A percentile compares a stretch with the other conserved stretches of the same genome.
phyloP scores from a whole-genome alignment of 2,797 vertebrate genomes.

The Gymnodraco acuticeps region DNA sequence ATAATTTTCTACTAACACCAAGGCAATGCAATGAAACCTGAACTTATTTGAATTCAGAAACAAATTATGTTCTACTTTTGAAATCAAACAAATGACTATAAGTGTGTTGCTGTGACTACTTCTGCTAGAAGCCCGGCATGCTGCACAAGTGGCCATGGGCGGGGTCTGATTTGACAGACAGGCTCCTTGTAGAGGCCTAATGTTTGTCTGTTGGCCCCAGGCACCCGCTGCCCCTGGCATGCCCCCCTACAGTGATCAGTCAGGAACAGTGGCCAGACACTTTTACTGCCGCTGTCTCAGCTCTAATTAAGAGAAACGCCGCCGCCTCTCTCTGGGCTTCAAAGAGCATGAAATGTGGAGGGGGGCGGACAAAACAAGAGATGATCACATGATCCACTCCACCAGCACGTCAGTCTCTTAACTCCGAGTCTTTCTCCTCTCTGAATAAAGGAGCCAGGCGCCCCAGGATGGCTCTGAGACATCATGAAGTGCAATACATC shows the following conservation, averaged over 20 bases:
- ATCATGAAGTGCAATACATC: conserved; percentile 36
- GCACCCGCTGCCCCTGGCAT: conserved; percentile 63
- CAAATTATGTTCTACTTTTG: neutral
- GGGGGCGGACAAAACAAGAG: conserved; percentile 11
- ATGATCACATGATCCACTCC: conserved; percentile 51
- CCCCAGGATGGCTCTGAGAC: conserved; percentile 50
- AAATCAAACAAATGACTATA: neutral
- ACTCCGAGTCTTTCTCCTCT: conserved; percentile 40
- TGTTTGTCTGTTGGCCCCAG: conserved; percentile 57
- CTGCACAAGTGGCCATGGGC: conserved; percentile 8
- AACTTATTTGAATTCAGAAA: neutral
- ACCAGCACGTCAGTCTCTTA: conserved; percentile 30
- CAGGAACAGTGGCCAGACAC: conserved; percentile 69
- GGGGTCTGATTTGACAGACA: conserved; percentile 44
- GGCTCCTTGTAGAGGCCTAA: conserved; percentile 51
- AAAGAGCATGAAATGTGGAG: conserved; percentile 52
- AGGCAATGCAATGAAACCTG: neutral
- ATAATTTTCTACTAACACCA: neutral
- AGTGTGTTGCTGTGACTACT: neutral
- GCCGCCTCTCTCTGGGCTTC: conserved; percentile 44
- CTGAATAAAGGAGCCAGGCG: conserved; percentile 41
- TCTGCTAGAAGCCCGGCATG: neutral
- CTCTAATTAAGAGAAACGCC: conserved; percentile 73
- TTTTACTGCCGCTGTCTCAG: conserved; percentile 73
- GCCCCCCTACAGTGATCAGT: conserved; percentile 64